Evolutionary conservation across 2,113 vertebrate genomes (phyloP).

Genomic region (Cyphomyrus discorhynchus): DNA sequence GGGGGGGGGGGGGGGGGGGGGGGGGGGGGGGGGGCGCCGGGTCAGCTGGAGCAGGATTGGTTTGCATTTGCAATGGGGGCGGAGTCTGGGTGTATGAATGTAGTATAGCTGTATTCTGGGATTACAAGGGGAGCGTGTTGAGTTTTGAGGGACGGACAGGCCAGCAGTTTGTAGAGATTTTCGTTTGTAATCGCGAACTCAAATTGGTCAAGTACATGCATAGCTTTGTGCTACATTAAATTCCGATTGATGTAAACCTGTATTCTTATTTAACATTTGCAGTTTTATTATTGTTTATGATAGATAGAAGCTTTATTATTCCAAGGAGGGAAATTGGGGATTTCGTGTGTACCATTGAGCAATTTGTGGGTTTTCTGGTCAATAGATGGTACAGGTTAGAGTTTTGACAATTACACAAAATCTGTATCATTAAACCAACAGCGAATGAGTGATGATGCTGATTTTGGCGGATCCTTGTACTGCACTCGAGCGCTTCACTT

Average conservation of each 20-base stretch:
- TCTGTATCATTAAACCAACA: neutral
- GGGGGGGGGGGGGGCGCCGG: neutral
- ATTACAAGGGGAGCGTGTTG: neutral
- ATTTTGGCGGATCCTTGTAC: neutral
- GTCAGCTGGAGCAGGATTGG: neutral
- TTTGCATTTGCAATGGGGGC: neutral
- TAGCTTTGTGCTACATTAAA: neutral
- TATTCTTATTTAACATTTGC: neutral
- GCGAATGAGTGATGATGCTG: neutral
- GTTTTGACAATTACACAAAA: neutral
- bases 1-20: neutral
- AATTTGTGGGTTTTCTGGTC: neutral
- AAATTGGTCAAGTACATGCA: neutral
- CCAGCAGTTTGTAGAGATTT: neutral
- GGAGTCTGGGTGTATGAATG: neutral
- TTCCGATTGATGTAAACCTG: neutral
- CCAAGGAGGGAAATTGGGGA: neutral
- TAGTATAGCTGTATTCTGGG: neutral
- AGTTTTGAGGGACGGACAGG: neutral
- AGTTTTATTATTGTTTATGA: neutral
- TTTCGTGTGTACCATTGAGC: neutral
- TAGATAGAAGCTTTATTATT: neutral
- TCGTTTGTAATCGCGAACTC: neutral
- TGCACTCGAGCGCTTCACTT: neutral
- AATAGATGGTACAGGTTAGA: neutral